These are phyloP conservation scores for Cheilosia scutellata DNA, from an alignment of 2,888 invertebrate genomes.

Conservation along the genomic window DNA sequence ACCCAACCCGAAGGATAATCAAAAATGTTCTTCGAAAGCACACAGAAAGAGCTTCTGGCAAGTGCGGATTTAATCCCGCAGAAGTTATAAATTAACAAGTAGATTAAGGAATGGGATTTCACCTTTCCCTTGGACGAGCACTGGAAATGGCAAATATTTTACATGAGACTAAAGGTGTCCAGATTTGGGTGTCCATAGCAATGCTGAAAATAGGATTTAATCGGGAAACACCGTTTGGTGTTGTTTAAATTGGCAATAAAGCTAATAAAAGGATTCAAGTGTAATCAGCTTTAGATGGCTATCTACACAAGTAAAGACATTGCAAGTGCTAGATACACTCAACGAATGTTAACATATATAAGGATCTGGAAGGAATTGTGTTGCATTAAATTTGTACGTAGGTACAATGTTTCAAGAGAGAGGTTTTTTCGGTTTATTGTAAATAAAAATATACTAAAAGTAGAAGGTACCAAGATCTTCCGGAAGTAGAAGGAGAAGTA, in stretches of 20 bases:
- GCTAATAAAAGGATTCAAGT: constrained; percentile 63
- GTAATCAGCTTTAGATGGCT: constrained; percentile 50
- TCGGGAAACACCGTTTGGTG: constrained; percentile 40
- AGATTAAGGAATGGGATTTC: constrained; percentile 58
- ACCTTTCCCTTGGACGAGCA: constrained; percentile 1
- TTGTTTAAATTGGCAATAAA: constrained; percentile 63
- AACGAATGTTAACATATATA: background rate
- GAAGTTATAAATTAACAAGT: constrained; percentile 72
- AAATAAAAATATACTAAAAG: too few relatives aligned
- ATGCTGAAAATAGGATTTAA: constrained; percentile 40
- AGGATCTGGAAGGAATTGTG: background rate
- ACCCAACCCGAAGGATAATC: constrained; percentile 13
- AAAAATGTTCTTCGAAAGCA: background rate
- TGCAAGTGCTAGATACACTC: constrained; percentile 3
- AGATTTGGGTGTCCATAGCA: constrained; percentile 38
- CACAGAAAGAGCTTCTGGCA: background rate
- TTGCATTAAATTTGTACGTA: too few relatives aligned
- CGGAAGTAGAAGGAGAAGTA: too few relatives aligned
- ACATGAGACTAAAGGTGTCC: constrained; percentile 39
- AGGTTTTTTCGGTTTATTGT: too few relatives aligned
- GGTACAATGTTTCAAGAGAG: too few relatives aligned
- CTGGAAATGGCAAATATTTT: constrained; percentile 49
- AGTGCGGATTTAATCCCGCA: constrained; percentile 59
- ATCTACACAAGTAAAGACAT: constrained; percentile 9
- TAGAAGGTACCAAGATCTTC: too few relatives aligned